phyloP scores from a whole-genome alignment of 1,140 invertebrate genomes.

The Brachystomella parvula region DNA sequence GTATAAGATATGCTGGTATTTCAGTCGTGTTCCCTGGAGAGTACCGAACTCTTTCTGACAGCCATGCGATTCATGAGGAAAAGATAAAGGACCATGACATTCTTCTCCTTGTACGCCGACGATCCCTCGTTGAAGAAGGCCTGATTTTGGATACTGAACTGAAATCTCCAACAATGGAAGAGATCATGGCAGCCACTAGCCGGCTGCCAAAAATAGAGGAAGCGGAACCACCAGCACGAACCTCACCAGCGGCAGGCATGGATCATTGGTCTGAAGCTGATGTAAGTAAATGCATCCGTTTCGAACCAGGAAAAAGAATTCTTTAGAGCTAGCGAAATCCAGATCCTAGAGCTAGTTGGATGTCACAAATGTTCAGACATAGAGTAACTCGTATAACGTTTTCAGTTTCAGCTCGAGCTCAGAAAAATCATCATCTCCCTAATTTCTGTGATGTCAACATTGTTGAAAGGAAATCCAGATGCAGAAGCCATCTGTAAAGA shows the following conservation, averaged over 20 bases:
- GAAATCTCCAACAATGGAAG: slow-evolving; percentile 44
- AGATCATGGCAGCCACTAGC: slow-evolving; percentile 43
- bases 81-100: slow-evolving; percentile 29
- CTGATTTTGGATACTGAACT: slow-evolving; percentile 41
- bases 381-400: slow-evolving; percentile 3
- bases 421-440: slow-evolving; percentile 57
- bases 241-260: not conserved
- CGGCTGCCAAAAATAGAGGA: slow-evolving; percentile 37
- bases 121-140: slow-evolving; percentile 35
- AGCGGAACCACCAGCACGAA: not conserved
- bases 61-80: slow-evolving; percentile 32
- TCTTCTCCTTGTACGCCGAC: slow-evolving; percentile 21
- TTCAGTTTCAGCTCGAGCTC: slow-evolving; percentile 55
- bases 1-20: not conserved
- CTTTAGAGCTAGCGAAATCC: too few species aligned
- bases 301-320: slow-evolving; percentile 4
- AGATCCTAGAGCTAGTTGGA: slow-evolving; percentile 7
- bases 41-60: slow-evolving; percentile 24
- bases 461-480: slow-evolving; percentile 52
- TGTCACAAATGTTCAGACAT: slow-evolving; percentile 41
- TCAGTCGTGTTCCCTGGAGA: slow-evolving; percentile 22
- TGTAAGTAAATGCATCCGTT: not conserved
- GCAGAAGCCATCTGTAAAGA: slow-evolving; percentile 48
- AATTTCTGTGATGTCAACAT: slow-evolving; percentile 53
- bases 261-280: not conserved